These are phyloP conservation scores for Biston stratarius DNA, from an alignment of 2,888 invertebrate species.

Conservation along the genomic window DNA sequence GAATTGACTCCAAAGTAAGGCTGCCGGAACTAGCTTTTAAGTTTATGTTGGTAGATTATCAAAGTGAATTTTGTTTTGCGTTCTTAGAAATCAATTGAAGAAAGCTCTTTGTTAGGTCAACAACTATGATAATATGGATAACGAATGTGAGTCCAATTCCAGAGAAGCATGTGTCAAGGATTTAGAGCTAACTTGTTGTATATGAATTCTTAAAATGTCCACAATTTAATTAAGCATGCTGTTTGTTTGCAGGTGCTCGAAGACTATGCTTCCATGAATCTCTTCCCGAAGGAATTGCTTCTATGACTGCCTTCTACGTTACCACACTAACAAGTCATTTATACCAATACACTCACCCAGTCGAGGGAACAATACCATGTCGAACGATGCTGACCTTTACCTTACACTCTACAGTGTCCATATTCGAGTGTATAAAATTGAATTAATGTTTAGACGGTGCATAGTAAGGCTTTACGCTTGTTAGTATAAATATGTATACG, in stretches of 20 bases:
- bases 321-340: constrained; percentile 8
- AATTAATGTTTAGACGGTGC: constrained; percentile 25
- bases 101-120: too few species aligned
- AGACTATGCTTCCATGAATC: constrained; percentile 93
- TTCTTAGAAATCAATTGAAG: too few species aligned
- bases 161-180: too few species aligned
- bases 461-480: constrained; percentile 28
- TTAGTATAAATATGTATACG: constrained; percentile 20
- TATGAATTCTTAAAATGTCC: too few species aligned
- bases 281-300: constrained; percentile 92
- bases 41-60: too few species aligned
- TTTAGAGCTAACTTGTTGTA: too few species aligned
- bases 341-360: not conserved
- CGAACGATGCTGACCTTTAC: constrained; percentile 19
- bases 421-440: constrained; percentile 17
- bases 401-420: constrained; percentile 23
- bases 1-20: too few species aligned
- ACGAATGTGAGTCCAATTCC: too few species aligned
- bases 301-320: constrained; percentile 72
- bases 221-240: not conserved
- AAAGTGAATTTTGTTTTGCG: too few species aligned
- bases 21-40: too few species aligned
- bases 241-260: constrained; percentile 88
- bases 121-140: too few species aligned
- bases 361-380: constrained; percentile 13